Evolutionary conservation across 1,140 invertebrate species (phyloP).

Genomic region (Drosophila nigromelanica): DNA sequence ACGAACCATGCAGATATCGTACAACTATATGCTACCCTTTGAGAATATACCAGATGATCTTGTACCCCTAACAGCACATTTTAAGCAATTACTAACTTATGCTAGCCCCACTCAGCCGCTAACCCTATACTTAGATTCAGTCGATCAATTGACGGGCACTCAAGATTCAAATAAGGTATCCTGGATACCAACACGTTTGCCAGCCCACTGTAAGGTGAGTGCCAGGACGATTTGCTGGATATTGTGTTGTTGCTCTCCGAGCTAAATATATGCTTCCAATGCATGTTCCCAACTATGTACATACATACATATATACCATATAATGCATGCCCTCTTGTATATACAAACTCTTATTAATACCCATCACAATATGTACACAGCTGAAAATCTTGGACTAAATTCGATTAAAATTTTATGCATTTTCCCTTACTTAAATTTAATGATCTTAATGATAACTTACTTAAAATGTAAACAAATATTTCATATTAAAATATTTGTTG

Average conservation of each 20-base stretch:
- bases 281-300: constrained; percentile 4
- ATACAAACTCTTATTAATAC: constrained; percentile 4
- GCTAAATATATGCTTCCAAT: background rate
- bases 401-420: background rate
- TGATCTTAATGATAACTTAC: background rate
- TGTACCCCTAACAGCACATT: constrained; percentile 97
- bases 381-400: constrained; percentile 2
- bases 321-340: constrained; percentile 22
- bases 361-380: constrained; percentile 2
- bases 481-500: no score
- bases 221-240: background rate
- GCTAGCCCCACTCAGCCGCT: constrained; percentile 93
- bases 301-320: background rate
- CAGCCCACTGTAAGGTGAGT: constrained; percentile 94
- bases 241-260: background rate
- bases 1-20: constrained; percentile 90
- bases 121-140: constrained; percentile 94
- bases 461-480: no score
- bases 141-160: constrained; percentile 97
- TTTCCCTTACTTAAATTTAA: background rate
- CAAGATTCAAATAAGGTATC: constrained; percentile 97
- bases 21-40: constrained; percentile 96
- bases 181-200: constrained; percentile 96
- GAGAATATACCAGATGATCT: constrained; percentile 98
- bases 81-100: constrained; percentile 95